phyloP scores from a whole-genome alignment of 2,113 vertebrate genomes.

The Corvus moneduloides region DNA sequence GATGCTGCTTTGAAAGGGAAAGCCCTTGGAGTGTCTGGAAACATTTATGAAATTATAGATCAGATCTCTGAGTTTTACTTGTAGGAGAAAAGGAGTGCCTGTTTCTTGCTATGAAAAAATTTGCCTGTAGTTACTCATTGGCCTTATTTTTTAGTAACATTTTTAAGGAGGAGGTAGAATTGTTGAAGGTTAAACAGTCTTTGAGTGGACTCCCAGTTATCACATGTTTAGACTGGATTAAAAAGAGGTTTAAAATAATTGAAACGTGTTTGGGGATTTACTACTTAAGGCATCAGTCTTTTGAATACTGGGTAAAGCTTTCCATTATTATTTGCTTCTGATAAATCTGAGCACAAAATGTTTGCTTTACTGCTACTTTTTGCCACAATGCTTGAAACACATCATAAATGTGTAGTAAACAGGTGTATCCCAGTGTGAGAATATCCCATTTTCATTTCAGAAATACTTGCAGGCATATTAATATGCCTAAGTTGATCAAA shows the following conservation, averaged over 20 bases:
- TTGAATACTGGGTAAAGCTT: not conserved
- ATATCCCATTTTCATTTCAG: not conserved
- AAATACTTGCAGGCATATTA: not conserved
- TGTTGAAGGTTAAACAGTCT: not conserved
- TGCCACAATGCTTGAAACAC: conserved; percentile 29
- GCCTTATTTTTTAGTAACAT: not conserved
- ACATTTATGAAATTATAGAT: not conserved
- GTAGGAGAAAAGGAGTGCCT: not conserved
- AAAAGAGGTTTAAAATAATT: not conserved
- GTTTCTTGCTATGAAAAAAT: not conserved
- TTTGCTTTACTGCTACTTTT: conserved; percentile 43
- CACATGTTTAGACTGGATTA: not conserved
- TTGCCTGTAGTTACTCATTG: not conserved
- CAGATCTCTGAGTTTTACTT: conserved; percentile 7
- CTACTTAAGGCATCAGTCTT: not conserved
- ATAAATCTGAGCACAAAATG: conserved; percentile 16
- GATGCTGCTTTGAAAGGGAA: conserved; percentile 18
- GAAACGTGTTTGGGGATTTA: not conserved
- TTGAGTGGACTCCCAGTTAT: not conserved
- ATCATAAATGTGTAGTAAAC: conserved; percentile 18
- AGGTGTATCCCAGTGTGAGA: not conserved
- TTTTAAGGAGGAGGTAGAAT: not conserved
- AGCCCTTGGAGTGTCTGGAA: conserved; percentile 12
- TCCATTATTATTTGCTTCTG: conserved; percentile 1
- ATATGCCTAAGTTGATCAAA: not conserved